Conservation (phyloP, 2,113 vertebrate genomes). For the Acanthochromis polyacanthus region DNA sequence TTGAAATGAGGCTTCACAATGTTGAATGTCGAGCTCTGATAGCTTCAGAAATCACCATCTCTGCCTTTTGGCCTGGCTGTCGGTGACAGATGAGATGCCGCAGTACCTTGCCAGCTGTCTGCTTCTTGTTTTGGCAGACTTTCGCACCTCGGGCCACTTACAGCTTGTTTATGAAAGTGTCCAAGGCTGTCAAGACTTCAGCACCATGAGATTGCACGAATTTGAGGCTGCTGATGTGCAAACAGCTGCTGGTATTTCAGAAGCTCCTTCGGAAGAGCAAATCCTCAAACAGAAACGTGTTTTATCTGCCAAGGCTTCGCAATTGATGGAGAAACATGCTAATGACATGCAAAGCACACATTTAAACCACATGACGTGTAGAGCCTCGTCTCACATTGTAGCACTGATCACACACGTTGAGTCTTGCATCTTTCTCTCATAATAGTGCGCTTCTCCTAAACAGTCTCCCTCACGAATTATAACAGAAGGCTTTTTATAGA, state of each 20-base stretch:
- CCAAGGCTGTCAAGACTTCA: slow-evolving; percentile 57
- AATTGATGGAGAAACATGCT: background rate
- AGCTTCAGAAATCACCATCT: slow-evolving; percentile 24
- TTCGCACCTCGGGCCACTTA: slow-evolving; percentile 53
- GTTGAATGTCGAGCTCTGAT: slow-evolving; percentile 16
- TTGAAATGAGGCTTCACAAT: slow-evolving; percentile 38
- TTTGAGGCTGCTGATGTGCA: slow-evolving; percentile 26
- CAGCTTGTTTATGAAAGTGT: slow-evolving; percentile 68
- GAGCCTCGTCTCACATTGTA: background rate
- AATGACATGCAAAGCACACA: background rate
- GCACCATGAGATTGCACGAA: background rate
- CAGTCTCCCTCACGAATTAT: background rate
- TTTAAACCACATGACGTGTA: background rate
- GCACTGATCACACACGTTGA: background rate
- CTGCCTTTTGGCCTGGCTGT: slow-evolving; percentile 55
- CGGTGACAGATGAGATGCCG: slow-evolving; percentile 50
- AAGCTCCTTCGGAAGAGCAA: background rate
- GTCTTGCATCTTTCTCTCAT: background rate
- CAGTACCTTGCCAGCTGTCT: slow-evolving; percentile 68
- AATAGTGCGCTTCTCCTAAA: no score
- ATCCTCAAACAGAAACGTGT: background rate
- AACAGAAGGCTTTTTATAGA: background rate
- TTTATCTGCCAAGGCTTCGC: background rate
- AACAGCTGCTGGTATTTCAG: slow-evolving; percentile 38
- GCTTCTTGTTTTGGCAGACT: slow-evolving; percentile 58